phyloP scores from a whole-genome alignment of 2,888 invertebrate genomes.

The Linnaemya vulpina region DNA sequence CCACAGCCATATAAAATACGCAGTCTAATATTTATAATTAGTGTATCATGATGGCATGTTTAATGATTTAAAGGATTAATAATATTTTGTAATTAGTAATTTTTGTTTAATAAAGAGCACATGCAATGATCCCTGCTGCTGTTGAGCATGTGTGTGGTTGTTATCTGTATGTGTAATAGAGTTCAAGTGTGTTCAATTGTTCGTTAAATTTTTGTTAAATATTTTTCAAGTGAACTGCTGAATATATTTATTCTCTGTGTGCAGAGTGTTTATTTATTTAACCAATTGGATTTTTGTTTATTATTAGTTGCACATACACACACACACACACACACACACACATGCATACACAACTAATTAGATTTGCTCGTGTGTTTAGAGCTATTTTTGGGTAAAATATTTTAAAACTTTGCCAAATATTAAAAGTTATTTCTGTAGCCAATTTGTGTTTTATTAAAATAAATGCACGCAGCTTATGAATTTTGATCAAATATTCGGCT shows the following conservation, averaged over 20 bases:
- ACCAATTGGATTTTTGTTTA: background rate
- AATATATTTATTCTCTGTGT: background rate
- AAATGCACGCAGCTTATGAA: background rate
- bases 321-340: no score
- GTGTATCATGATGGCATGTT: background rate
- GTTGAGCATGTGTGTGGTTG: background rate
- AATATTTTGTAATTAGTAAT: slow-evolving; percentile 64
- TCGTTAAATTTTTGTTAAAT: slow-evolving; percentile 24
- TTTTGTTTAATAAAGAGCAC: slow-evolving; percentile 28
- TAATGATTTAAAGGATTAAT: slow-evolving; percentile 55
- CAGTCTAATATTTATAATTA: slow-evolving; percentile 9
- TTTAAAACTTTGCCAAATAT: background rate
- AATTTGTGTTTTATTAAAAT: background rate
- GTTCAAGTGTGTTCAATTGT: slow-evolving; percentile 52
- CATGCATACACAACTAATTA: background rate
- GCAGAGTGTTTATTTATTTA: background rate
- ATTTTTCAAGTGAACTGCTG: background rate
- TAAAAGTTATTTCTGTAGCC: background rate
- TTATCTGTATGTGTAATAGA: background rate
- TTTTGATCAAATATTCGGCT: background rate
- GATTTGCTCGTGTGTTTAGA: background rate
- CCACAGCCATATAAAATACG: background rate
- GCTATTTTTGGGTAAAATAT: background rate
- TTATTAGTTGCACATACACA: background rate
- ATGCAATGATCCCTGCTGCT: slow-evolving; percentile 1